phyloP scores from a whole-genome alignment of 2,113 vertebrate genomes.

The Phoxinus phoxinus region DNA sequence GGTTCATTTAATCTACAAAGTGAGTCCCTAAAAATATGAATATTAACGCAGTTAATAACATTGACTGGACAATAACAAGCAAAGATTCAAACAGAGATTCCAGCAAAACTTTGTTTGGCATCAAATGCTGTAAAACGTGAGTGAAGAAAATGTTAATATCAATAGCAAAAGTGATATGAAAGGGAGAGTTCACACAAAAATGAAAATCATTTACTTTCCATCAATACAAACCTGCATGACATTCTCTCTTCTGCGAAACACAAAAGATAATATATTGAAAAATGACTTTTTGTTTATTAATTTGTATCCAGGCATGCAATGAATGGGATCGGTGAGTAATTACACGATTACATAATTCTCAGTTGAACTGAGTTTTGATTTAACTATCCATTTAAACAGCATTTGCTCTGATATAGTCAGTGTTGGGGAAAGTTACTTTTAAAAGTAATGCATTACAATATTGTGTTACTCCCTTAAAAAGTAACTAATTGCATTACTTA shows the following conservation, averaged over 20 bases:
- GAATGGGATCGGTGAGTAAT: not conserved
- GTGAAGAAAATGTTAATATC: not conserved
- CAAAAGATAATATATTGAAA: not conserved
- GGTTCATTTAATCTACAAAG: not conserved
- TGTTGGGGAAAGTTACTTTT: no score
- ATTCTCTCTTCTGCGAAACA: not conserved
- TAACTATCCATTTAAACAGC: no score
- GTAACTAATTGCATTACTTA: no score
- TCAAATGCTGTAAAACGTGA: not conserved
- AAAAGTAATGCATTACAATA: no score
- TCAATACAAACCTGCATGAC: not conserved
- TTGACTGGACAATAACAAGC: not conserved
- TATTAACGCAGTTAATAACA: not conserved
- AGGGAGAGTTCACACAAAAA: no score
- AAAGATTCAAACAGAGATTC: no score
- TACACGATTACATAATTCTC: no score
- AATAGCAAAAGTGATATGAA: not conserved
- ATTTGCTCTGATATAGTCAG: not conserved
- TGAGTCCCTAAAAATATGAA: not conserved
- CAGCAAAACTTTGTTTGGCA: not conserved
- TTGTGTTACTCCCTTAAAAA: no score
- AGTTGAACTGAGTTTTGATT: no score
- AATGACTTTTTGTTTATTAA: no score
- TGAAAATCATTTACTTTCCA: not conserved
- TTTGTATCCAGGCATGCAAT: not conserved